Percentiles rank a stretch among this genome's conserved stretches.
Evolutionary conservation across 1,140 invertebrate species (phyloP).

Genomic region (Mesaphorura yosii): DNA sequence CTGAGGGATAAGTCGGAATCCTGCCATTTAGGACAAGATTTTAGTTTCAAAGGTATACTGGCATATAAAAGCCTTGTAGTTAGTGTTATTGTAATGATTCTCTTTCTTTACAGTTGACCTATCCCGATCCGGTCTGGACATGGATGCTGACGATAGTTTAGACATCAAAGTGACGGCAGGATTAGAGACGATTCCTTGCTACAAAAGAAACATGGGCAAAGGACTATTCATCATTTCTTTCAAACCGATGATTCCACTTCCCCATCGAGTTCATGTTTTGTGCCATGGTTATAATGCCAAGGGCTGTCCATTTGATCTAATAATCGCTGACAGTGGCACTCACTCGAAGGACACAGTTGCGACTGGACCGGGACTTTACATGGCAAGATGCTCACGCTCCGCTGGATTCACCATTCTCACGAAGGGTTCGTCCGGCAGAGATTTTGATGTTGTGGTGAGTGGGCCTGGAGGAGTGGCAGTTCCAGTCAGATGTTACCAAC

Average conservation of each 20-base stretch:
- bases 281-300: conserved; percentile 61
- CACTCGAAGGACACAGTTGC: conserved; percentile 35
- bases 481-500: conserved; percentile 87
- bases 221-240: conserved; percentile 58
- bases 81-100: conserved; percentile 15
- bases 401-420: conserved; percentile 27
- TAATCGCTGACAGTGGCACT: conserved; percentile 33
- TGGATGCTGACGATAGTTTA: conserved; percentile 56
- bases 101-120: conserved; percentile 49
- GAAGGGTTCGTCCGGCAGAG: conserved; percentile 59
- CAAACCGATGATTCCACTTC: conserved; percentile 63
- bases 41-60: conserved; percentile 56
- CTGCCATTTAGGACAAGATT: conserved; percentile 62
- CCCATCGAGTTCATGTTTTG: conserved; percentile 65
- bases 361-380: conserved; percentile 24
- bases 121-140: conserved; percentile 61
- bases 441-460: conserved; percentile 79
- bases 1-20: conserved; percentile 66
- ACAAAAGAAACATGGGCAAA: conserved; percentile 42
- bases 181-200: conserved; percentile 33
- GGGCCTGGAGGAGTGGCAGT: conserved; percentile 80
- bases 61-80: neutral
- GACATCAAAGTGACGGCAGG: conserved; percentile 51
- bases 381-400: conserved; percentile 23
- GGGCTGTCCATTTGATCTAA: conserved; percentile 37